A percentile compares a stretch with the other conserved stretches of the same genome.
These are phyloP conservation scores for Melipona bicolor DNA, from an alignment of 2,888 invertebrate genomes.

Conservation along the genomic window DNA sequence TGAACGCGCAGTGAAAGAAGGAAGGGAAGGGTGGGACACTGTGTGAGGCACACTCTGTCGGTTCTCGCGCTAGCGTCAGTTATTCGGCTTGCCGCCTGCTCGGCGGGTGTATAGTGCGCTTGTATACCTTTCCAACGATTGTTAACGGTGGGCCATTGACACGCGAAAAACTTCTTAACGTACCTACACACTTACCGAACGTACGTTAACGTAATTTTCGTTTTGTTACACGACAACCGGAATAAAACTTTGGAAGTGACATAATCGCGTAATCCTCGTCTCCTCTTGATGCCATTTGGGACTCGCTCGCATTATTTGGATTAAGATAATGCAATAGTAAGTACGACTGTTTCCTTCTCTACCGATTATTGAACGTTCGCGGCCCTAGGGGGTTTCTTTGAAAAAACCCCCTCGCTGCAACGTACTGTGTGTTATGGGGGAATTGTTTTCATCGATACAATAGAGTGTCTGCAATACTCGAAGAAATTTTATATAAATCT, in stretches of 20 bases:
- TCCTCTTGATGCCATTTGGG: slow-evolving; percentile 44
- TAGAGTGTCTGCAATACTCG: neutral
- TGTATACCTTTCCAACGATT: neutral
- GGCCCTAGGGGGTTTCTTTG: neutral
- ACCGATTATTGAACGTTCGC: slow-evolving; percentile 27
- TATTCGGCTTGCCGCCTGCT: slow-evolving; percentile 62
- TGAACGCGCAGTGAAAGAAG: slow-evolving; percentile 35
- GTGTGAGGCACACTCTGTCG: slow-evolving; percentile 5
- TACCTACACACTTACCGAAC: neutral
- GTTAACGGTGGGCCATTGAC: slow-evolving; percentile 57
- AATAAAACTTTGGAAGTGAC: slow-evolving; percentile 51
- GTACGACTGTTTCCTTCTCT: slow-evolving; percentile 53
- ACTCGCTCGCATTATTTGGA: slow-evolving; percentile 61
- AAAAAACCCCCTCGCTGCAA: neutral
- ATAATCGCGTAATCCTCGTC: slow-evolving; percentile 33
- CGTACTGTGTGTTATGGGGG: neutral
- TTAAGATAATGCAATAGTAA: slow-evolving; percentile 65
- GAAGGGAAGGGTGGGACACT: slow-evolving; percentile 53
- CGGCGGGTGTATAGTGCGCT: slow-evolving; percentile 35
- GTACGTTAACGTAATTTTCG: slow-evolving; percentile 15
- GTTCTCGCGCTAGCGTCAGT: slow-evolving; percentile 69
- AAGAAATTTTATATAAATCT: neutral
- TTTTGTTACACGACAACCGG: slow-evolving; percentile 1
- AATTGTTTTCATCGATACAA: neutral
- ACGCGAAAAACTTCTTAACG: slow-evolving; percentile 51